phyloP scores from a whole-genome alignment of 1,140 invertebrate species.

The Mizuhopecten yessoensis region DNA sequence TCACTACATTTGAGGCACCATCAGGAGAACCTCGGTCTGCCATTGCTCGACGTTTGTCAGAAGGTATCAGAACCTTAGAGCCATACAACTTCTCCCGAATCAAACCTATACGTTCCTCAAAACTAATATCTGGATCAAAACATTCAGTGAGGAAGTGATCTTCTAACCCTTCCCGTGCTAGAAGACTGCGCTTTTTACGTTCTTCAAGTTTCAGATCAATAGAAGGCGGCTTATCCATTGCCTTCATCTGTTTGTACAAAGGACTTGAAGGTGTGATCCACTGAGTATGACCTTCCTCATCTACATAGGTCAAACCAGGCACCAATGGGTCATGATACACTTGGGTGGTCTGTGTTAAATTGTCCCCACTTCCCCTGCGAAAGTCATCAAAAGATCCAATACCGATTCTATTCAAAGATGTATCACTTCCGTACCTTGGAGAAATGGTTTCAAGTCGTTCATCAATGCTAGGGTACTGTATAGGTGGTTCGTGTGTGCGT shows the following conservation, averaged over 20 bases:
- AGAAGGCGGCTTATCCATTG: not conserved
- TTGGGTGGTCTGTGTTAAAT: not conserved
- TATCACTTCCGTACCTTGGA: constrained; percentile 5
- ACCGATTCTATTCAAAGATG: not conserved
- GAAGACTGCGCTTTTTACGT: constrained; percentile 11
- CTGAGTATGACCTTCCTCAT: constrained; percentile 43
- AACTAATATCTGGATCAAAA: constrained; percentile 60
- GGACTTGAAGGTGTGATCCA: constrained; percentile 51
- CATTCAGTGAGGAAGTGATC: constrained; percentile 60
- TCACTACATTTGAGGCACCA: constrained; percentile 52
- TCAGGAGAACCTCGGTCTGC: constrained; percentile 57
- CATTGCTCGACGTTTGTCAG: not conserved
- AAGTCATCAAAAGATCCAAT: not conserved
- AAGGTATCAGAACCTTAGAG: constrained; percentile 8
- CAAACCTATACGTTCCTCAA: constrained; percentile 60
- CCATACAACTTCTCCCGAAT: constrained; percentile 59
- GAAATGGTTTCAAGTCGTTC: not conserved
- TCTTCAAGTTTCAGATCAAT: not conserved
- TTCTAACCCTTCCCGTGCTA: not conserved
- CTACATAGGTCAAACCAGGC: not conserved
- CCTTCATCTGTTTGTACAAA: constrained; percentile 34
- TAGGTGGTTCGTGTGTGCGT: not conserved
- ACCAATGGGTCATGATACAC: not conserved
- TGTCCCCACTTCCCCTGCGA: not conserved
- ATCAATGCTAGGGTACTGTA: constrained; percentile 7